These are phyloP conservation scores for Dichetophora obliterata DNA, from an alignment of 2,888 invertebrate genomes.

Conservation along the genomic window DNA sequence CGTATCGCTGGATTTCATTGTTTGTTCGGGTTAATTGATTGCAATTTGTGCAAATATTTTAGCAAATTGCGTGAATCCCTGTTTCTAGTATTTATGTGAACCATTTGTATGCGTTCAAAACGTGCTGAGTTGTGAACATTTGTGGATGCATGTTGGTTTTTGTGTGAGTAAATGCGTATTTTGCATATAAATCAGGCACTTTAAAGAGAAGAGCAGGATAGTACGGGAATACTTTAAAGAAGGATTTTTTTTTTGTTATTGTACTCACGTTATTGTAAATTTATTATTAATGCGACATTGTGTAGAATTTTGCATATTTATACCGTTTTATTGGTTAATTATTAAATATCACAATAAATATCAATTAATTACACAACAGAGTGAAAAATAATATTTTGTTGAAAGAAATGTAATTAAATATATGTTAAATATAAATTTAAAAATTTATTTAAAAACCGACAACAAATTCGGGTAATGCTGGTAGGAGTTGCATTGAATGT, in stretches of 20 bases:
- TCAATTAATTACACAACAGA: too few relatives aligned
- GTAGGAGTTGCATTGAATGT: too few relatives aligned
- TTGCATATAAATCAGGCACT: not conserved
- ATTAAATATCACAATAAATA: too few relatives aligned
- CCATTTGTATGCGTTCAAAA: not conserved
- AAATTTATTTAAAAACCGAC: too few relatives aligned
- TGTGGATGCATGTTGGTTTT: not conserved
- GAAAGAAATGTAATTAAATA: too few relatives aligned
- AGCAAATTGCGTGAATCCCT: conserved; percentile 42
- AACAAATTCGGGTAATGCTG: too few relatives aligned
- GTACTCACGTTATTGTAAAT: not conserved
- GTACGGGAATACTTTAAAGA: too few relatives aligned
- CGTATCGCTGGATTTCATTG: conserved; percentile 17
- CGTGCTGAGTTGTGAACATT: conserved; percentile 6
- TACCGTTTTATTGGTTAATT: too few relatives aligned
- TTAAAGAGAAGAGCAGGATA: too few relatives aligned
- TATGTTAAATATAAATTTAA: too few relatives aligned
- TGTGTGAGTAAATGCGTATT: not conserved
- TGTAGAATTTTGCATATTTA: too few relatives aligned
- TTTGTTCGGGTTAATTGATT: conserved; percentile 64
- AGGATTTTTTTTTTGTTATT: not conserved
- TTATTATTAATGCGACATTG: not conserved
- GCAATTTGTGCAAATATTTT: conserved; percentile 68
- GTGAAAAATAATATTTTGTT: too few relatives aligned
- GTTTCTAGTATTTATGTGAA: not conserved